These are phyloP conservation scores for Montipora capricornis DNA, from an alignment of 64 coral and sea anemone species.

Conservation along the genomic window DNA sequence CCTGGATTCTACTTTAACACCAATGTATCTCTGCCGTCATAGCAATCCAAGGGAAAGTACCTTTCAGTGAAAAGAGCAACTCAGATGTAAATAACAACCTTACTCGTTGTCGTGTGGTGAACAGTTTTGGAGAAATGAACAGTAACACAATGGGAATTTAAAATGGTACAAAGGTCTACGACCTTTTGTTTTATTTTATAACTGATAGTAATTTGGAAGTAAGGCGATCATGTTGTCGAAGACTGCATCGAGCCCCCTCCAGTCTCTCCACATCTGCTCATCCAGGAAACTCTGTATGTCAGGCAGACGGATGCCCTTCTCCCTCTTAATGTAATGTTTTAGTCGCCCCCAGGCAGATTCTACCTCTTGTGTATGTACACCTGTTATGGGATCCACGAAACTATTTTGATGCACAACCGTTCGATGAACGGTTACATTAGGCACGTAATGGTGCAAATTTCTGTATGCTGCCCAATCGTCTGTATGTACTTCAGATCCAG, in stretches of 20 bases:
- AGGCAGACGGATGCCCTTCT: neutral
- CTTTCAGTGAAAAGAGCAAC: too few species aligned
- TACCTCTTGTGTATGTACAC: constrained; percentile 31
- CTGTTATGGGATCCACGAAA: constrained; percentile 43
- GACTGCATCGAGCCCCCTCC: neutral
- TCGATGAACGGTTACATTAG: constrained; percentile 12
- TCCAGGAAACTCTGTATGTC: constrained; percentile 13
- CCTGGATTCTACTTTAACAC: too few species aligned
- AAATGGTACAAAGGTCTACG: too few species aligned
- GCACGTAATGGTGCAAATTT: neutral
- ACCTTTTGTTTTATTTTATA: too few species aligned
- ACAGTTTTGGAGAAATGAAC: too few species aligned
- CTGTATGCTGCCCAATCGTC: constrained; percentile 47
- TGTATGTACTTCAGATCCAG: constrained; percentile 28
- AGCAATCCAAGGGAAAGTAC: too few species aligned
- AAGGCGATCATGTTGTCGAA: neutral
- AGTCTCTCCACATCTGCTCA: constrained; percentile 53
- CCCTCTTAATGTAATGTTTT: constrained; percentile 16
- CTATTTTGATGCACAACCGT: neutral
- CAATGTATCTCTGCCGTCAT: too few species aligned
- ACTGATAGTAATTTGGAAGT: neutral
- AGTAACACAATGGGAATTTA: too few species aligned
- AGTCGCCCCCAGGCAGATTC: constrained; percentile 28
- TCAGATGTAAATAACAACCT: too few species aligned
- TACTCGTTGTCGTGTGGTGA: too few species aligned